These are phyloP conservation scores for Nomada ruficornis DNA, from an alignment of 2,888 invertebrate species.

Conservation along the genomic window DNA sequence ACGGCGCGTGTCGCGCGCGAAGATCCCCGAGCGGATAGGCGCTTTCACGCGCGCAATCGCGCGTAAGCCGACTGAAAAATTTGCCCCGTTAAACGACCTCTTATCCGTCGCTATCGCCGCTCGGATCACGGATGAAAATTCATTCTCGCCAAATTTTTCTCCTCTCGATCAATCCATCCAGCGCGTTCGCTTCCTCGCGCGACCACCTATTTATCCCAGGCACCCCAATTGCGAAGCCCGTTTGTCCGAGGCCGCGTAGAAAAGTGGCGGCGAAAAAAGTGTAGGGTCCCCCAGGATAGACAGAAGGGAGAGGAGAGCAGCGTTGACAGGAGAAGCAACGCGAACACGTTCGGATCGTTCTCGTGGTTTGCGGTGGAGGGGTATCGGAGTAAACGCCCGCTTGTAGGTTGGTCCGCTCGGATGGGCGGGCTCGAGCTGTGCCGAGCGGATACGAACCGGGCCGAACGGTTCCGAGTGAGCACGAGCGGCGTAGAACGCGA, in stretches of 20 bases:
- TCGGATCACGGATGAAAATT: background rate
- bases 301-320: conserved; percentile 6
- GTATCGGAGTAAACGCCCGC: conserved; percentile 79
- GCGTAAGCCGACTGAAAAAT: conserved; percentile 1
- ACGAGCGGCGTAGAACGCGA: conserved; percentile 73
- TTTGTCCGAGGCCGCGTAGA: background rate
- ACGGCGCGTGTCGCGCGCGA: conserved; percentile 67
- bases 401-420: conserved; percentile 74
- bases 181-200: too few species aligned
- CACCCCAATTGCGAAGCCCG: background rate
- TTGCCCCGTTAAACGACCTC: background rate
- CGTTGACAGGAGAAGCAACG: conserved; percentile 55
- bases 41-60: background rate
- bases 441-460: conserved; percentile 43
- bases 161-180: too few species aligned
- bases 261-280: background rate
- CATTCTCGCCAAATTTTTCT: too few species aligned
- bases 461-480: conserved; percentile 39
- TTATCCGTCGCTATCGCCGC: background rate
- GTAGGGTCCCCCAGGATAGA: background rate
- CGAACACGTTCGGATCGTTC: conserved; percentile 32
- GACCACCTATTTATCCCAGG: background rate
- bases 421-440: conserved; percentile 70
- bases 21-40: conserved; percentile 56
- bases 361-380: conserved; percentile 30